Percentiles rank a stretch among this genome's conserved stretches.
phyloP scores from a whole-genome alignment of 2,888 invertebrate species.

The Hetaerina titia region DNA sequence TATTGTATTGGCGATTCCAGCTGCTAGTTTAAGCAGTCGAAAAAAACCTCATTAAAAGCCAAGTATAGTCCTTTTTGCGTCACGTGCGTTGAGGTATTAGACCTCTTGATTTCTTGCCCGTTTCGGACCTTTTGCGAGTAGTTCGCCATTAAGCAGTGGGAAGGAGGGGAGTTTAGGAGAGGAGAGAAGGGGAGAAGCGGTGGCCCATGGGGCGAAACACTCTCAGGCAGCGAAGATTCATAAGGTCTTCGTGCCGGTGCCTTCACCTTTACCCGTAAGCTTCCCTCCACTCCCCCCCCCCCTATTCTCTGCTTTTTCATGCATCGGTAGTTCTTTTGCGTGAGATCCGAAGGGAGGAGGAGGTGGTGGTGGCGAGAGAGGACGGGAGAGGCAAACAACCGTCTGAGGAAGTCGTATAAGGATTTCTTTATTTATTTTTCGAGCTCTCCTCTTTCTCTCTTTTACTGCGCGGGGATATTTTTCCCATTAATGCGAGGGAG shows the following conservation, averaged over 20 bases:
- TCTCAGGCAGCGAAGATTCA: background rate
- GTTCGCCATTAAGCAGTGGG: background rate
- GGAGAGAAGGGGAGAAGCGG: background rate
- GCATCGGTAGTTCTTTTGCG: background rate
- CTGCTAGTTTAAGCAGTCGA: too few relatives aligned
- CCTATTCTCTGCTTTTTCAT: background rate
- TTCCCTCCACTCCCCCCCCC: background rate
- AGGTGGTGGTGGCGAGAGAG: background rate
- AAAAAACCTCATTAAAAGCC: too few relatives aligned
- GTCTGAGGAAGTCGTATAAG: background rate
- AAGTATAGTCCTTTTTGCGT: too few relatives aligned
- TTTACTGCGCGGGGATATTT: background rate
- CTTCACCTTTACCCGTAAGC: background rate
- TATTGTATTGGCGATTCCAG: too few relatives aligned
- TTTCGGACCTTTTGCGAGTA: too few relatives aligned
- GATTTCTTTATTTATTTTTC: background rate
- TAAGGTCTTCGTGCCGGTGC: background rate
- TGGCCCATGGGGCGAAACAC: background rate
- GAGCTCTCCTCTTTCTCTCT: background rate
- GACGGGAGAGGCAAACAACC: background rate
- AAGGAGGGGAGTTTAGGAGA: background rate
- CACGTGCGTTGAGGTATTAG: too few relatives aligned
- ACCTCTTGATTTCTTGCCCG: too few relatives aligned
- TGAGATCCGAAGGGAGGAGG: background rate
- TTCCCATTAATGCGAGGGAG: background rate